phyloP scores from a whole-genome alignment of 2,797 vertebrate genomes.

The Leucoraja ocellata region DNA sequence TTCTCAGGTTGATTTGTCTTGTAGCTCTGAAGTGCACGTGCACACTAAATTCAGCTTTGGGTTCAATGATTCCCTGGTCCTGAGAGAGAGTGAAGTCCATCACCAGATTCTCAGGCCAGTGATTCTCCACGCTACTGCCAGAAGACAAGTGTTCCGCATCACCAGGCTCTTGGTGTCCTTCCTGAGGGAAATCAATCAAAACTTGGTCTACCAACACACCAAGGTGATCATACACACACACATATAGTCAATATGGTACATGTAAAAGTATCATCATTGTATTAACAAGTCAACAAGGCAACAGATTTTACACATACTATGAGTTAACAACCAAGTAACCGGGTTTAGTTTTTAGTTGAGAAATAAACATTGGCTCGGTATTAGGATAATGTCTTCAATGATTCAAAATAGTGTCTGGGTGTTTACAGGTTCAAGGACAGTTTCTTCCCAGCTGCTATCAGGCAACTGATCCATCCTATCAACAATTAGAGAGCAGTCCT shows the following conservation, averaged over 20 bases:
- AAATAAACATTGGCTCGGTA: background rate
- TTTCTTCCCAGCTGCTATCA: too few species aligned
- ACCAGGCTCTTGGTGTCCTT: constrained; percentile 56
- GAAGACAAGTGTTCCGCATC: constrained; percentile 61
- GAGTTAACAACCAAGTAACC: background rate
- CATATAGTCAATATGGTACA: too few species aligned
- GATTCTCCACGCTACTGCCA: constrained; percentile 71
- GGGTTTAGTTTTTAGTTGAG: background rate
- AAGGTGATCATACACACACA: background rate
- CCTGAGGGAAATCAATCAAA: constrained; percentile 50
- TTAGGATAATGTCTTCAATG: too few species aligned
- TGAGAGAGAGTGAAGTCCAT: constrained; percentile 67
- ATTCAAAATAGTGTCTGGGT: too few species aligned
- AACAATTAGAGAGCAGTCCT: too few species aligned
- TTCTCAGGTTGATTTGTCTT: constrained; percentile 62
- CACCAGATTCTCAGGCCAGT: constrained; percentile 67
- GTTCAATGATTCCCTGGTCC: constrained; percentile 57
- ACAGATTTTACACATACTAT: too few species aligned
- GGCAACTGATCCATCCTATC: too few species aligned
- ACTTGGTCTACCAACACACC: background rate
- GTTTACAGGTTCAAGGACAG: too few species aligned
- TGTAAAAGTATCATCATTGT: background rate
- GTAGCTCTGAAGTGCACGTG: constrained; percentile 63
- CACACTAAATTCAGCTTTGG: constrained; percentile 55
- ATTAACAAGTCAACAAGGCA: background rate